Evolutionary conservation across 64 coral and sea anemone species (phyloP).

Genomic region (Porites australiensis): DNA sequence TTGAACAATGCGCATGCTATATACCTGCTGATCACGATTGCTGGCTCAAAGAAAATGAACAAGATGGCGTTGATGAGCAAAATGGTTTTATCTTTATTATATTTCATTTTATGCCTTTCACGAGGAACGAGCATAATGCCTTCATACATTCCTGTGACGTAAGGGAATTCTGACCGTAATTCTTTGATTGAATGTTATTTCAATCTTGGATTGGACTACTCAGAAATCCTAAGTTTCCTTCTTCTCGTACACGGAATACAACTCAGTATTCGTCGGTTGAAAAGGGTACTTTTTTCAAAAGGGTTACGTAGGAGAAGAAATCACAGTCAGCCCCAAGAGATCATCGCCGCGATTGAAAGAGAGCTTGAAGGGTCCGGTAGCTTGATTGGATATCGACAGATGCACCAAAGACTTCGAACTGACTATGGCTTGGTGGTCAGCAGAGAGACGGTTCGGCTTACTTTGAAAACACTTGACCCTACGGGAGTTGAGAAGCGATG

Average conservation of each 20-base stretch:
- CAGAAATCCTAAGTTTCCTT: conserved; percentile 19
- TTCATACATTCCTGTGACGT: too few relatives aligned
- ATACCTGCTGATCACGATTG: too few relatives aligned
- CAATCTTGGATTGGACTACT: not conserved
- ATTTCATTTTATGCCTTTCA: too few relatives aligned
- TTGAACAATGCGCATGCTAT: too few relatives aligned
- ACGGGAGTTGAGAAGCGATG: conserved; percentile 32
- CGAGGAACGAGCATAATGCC: too few relatives aligned
- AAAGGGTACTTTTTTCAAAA: not conserved
- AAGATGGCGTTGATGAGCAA: too few relatives aligned
- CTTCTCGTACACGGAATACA: not conserved
- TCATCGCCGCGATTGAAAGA: conserved; percentile 12
- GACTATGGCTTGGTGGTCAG: conserved; percentile 29
- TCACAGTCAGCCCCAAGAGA: not conserved
- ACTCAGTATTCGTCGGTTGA: conserved; percentile 20
- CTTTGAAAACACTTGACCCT: conserved; percentile 41
- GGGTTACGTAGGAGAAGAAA: not conserved
- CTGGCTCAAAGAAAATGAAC: too few relatives aligned
- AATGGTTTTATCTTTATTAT: too few relatives aligned
- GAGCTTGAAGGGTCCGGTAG: conserved; percentile 52
- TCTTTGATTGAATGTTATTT: conserved; percentile 42
- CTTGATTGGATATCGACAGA: conserved; percentile 46
- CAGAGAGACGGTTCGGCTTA: conserved; percentile 16
- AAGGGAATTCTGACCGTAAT: too few relatives aligned
- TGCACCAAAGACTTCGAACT: conserved; percentile 18